phyloP scores from a whole-genome alignment of 2,113 vertebrate genomes.

The Pseudopodoces humilis region DNA sequence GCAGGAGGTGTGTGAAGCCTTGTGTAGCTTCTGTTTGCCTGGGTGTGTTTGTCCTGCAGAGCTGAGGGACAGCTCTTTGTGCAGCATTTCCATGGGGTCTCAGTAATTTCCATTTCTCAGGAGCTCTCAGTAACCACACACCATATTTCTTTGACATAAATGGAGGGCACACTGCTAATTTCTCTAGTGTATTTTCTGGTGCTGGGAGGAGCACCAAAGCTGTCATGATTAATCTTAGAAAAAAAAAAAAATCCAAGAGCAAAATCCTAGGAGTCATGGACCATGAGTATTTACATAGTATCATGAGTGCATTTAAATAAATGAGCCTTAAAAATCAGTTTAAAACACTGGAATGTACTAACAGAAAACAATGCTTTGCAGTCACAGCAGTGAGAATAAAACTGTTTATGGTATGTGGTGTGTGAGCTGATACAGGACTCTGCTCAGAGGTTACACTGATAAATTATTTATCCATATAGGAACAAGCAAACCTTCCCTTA shows the following conservation, averaged over 20 bases:
- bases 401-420: not conserved
- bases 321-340: not conserved
- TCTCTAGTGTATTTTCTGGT: not conserved
- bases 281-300: not conserved
- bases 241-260: not conserved
- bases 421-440: not conserved
- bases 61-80: not conserved
- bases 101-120: too few species aligned
- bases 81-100: not conserved
- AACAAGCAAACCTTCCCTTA: not conserved
- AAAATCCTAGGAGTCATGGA: not conserved
- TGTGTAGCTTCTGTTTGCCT: not conserved
- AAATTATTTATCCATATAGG: not conserved
- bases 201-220: not conserved
- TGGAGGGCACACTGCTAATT: not conserved
- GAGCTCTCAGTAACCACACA: not conserved
- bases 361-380: not conserved
- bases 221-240: not conserved
- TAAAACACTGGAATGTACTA: not conserved
- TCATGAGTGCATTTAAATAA: not conserved
- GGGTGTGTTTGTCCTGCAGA: not conserved
- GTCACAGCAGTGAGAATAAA: not conserved
- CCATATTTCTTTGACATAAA: not conserved
- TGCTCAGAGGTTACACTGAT: not conserved
- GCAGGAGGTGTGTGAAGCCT: not conserved